These are phyloP conservation scores for Antechinus stuartii DNA, from an alignment of 2,113 vertebrate species.

Conservation along the genomic window DNA sequence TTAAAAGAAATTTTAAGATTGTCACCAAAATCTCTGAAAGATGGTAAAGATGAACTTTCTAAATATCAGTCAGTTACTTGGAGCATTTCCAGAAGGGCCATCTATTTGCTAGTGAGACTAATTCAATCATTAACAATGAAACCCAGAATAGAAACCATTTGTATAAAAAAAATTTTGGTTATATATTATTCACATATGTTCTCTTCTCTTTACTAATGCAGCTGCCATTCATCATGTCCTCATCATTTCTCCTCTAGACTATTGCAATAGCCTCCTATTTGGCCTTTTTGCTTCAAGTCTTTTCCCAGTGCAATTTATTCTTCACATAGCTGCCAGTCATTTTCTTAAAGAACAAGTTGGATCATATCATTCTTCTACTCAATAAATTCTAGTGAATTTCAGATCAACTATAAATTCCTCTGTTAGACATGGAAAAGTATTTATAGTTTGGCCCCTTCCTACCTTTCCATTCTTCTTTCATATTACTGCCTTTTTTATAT, in stretches of 20 bases:
- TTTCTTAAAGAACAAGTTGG: neutral
- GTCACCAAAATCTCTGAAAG: neutral
- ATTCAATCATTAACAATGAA: neutral
- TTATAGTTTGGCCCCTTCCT: neutral
- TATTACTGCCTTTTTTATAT: neutral
- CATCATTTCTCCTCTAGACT: neutral
- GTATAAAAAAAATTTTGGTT: neutral
- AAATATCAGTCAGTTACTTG: neutral
- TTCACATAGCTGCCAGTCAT: neutral
- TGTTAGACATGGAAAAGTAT: neutral
- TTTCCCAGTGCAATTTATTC: neutral
- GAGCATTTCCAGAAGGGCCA: neutral
- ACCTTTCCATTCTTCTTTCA: neutral
- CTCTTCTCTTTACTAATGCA: neutral
- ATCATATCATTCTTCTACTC: neutral
- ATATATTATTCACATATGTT: neutral
- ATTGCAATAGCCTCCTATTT: neutral
- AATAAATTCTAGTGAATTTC: neutral
- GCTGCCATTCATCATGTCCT: neutral
- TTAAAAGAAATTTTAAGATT: neutral
- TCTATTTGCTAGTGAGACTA: neutral
- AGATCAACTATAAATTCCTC: neutral
- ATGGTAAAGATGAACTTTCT: neutral
- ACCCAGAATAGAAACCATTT: neutral
- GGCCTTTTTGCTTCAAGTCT: neutral